phyloP scores from a whole-genome alignment of 2,888 invertebrate genomes.

The Liodrosophila aerea region DNA sequence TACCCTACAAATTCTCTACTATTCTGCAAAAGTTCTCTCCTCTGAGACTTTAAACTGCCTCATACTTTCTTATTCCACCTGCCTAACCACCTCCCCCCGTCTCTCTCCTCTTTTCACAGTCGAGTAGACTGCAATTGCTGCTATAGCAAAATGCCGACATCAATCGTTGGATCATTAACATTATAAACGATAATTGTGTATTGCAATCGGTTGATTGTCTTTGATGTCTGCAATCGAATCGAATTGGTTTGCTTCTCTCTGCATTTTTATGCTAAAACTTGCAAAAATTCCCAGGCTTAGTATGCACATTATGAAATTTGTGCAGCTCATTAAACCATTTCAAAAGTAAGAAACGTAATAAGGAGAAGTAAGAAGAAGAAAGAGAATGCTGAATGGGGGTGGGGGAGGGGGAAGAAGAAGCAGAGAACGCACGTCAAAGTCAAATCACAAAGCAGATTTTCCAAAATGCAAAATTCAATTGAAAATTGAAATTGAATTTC shows the following conservation, averaged over 20 bases:
- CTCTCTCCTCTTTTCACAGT: no score
- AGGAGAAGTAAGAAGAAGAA: background rate
- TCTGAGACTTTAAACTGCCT: no score
- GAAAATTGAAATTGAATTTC: slow-evolving; percentile 67
- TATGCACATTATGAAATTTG: slow-evolving; percentile 61
- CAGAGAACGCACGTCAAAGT: slow-evolving; percentile 46
- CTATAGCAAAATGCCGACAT: slow-evolving; percentile 24
- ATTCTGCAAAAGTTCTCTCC: no score
- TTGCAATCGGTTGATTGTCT: slow-evolving; percentile 4
- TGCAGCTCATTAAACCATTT: slow-evolving; percentile 70
- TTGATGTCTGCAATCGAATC: slow-evolving; percentile 47
- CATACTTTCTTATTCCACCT: no score
- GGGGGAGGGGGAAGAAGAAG: background rate
- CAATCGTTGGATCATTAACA: slow-evolving; percentile 42
- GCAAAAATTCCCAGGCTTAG: slow-evolving; percentile 60
- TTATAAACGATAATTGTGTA: background rate
- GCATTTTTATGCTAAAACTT: slow-evolving; percentile 59
- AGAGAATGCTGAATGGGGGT: background rate
- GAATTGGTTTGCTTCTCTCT: slow-evolving; percentile 22
- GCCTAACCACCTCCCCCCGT: no score
- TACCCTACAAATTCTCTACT: no score
- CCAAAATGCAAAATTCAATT: slow-evolving; percentile 61
- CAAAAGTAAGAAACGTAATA: slow-evolving; percentile 46
- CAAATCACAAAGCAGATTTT: slow-evolving; percentile 63
- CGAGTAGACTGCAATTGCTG: slow-evolving; percentile 20